A percentile compares a stretch with the other conserved stretches of the same genome.
phyloP scores from a whole-genome alignment of 2,888 invertebrate species.

The Drosophila bunnanda region DNA sequence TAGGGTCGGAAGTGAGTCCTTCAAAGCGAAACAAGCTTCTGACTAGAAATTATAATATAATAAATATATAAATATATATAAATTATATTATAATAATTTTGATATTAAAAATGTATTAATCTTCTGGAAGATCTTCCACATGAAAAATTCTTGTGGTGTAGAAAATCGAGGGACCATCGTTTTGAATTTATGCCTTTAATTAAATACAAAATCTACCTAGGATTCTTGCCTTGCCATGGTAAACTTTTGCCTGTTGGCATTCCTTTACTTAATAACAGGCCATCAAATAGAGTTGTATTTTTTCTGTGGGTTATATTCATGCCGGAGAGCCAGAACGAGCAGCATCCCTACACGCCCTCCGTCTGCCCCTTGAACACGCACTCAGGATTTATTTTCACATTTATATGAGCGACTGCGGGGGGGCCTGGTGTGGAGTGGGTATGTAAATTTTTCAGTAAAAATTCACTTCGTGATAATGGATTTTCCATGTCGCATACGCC shows the following conservation, averaged over 20 bases:
- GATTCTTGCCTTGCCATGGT: slow-evolving; percentile 62
- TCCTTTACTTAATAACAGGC: slow-evolving; percentile 51
- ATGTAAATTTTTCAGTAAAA: slow-evolving; percentile 80
- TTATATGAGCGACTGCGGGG: slow-evolving; percentile 61
- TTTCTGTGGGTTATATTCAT: slow-evolving; percentile 48
- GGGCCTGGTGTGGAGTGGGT: slow-evolving; percentile 62
- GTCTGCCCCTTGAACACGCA: slow-evolving; percentile 64
- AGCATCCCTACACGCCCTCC: slow-evolving; percentile 19
- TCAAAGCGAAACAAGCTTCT: no score
- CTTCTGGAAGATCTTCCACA: no score
- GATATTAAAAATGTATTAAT: no score
- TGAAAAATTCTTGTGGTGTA: slow-evolving; percentile 11
- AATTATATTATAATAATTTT: no score
- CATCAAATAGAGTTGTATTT: slow-evolving; percentile 55
- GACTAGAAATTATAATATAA: no score
- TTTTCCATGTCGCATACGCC: slow-evolving; percentile 82
- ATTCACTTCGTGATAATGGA: slow-evolving; percentile 82
- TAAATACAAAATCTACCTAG: slow-evolving; percentile 74
- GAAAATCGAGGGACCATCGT: slow-evolving; percentile 33
- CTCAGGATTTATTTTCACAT: slow-evolving; percentile 79
- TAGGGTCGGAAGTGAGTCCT: no score
- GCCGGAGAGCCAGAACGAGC: neutral
- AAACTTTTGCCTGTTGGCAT: slow-evolving; percentile 45
- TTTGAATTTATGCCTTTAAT: slow-evolving; percentile 79
- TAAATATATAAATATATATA: no score